Percentiles rank a stretch among this genome's conserved stretches.
Evolutionary conservation across 2,888 invertebrate genomes (phyloP).

Genomic region (Perithous albicinctus): DNA sequence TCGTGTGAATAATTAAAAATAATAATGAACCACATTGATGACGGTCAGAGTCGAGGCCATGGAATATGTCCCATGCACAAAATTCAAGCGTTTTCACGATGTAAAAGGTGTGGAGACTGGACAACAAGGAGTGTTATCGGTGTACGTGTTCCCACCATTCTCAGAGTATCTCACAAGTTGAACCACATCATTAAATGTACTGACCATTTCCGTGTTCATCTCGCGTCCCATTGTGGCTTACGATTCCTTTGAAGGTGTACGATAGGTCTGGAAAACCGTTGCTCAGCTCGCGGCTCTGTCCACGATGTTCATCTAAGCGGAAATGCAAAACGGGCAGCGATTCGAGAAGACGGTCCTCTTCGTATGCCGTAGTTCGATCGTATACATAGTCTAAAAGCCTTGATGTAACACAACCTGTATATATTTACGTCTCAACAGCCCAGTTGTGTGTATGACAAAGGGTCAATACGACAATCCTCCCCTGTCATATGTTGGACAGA

Average conservation of each 20-base stretch:
- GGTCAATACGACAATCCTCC: conserved; percentile 22
- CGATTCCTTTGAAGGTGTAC: conserved; percentile 79
- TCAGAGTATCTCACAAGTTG: conserved; percentile 69
- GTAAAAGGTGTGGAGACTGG: background rate
- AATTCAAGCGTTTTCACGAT: too few relatives aligned
- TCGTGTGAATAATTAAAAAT: too few relatives aligned
- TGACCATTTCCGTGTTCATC: conserved; percentile 72
- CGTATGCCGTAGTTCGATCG: conserved; percentile 20
- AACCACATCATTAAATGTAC: conserved; percentile 83
- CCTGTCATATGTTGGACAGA: conserved; percentile 37
- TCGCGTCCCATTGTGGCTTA: conserved; percentile 77
- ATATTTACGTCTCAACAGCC: conserved; percentile 50
- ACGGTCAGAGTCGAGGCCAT: too few relatives aligned
- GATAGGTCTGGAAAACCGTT: conserved; percentile 57
- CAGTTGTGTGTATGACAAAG: conserved; percentile 52
- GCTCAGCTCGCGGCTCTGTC: conserved; percentile 65
- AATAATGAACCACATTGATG: too few relatives aligned
- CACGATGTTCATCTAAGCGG: conserved; percentile 79
- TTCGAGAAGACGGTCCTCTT: conserved; percentile 65
- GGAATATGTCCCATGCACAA: too few relatives aligned
- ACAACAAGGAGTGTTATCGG: background rate
- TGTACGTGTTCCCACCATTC: conserved; percentile 70
- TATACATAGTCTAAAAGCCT: conserved; percentile 35
- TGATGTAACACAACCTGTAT: conserved; percentile 44
- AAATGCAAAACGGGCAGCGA: conserved; percentile 77